phyloP scores from a whole-genome alignment of 2,888 invertebrate genomes.

The Pseudolycoriella hygida region DNA sequence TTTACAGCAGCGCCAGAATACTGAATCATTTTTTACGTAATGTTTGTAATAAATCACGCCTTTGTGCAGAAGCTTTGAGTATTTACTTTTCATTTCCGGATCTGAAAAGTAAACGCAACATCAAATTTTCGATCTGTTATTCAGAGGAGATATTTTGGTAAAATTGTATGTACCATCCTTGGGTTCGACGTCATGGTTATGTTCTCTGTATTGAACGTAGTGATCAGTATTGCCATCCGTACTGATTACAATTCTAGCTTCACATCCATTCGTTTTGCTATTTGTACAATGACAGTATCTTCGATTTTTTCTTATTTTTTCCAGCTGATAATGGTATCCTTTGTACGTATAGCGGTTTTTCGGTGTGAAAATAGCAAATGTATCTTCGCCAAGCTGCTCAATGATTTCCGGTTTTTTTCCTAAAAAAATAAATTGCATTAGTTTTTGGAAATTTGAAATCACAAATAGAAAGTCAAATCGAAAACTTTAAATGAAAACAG shows the following conservation, averaged over 20 bases:
- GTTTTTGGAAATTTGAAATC: not conserved
- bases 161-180: not conserved
- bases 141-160: not conserved
- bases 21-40: slow-evolving; percentile 7
- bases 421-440: not conserved
- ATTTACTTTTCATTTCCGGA: not conserved
- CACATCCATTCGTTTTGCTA: slow-evolving; percentile 2
- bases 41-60: slow-evolving; percentile 9
- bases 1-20: slow-evolving; percentile 10
- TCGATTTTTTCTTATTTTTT: slow-evolving; percentile 8
- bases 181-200: slow-evolving; percentile 8
- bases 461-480: too few relatives aligned
- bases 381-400: slow-evolving; percentile 6
- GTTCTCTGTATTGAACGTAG: slow-evolving; percentile 3
- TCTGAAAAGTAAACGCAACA: not conserved
- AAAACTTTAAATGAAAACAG: too few relatives aligned
- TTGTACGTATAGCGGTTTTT: slow-evolving; percentile 5
- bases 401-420: not conserved
- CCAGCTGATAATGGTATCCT: slow-evolving; percentile 7
- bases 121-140: not conserved
- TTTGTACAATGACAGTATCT: slow-evolving; percentile 8
- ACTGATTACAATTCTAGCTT: slow-evolving; percentile 7
- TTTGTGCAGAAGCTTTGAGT: slow-evolving; percentile 8
- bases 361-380: slow-evolving; percentile 5
- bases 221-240: slow-evolving; percentile 2